These are phyloP conservation scores for Pterocles burchelli DNA, from an alignment of 2,113 vertebrate species.

Conservation along the genomic window DNA sequence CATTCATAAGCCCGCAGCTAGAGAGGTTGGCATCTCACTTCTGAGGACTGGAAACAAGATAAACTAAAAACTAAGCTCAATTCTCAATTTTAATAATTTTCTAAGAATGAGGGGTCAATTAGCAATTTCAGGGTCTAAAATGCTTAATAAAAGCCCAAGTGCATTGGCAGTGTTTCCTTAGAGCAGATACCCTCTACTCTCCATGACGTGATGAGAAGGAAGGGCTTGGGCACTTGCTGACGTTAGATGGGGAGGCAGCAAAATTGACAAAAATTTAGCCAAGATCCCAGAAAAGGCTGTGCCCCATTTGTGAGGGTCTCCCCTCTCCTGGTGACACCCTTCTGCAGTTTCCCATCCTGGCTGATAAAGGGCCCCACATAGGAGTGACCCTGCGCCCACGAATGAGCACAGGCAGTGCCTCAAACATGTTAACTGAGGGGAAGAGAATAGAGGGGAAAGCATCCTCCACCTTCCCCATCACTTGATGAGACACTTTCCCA, in stretches of 20 bases:
- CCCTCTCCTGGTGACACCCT: neutral
- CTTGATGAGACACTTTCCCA: neutral
- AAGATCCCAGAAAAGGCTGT: neutral
- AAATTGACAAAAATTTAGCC: neutral
- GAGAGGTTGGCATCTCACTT: neutral
- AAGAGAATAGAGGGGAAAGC: neutral
- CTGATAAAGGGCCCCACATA: neutral
- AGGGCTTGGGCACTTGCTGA: neutral
- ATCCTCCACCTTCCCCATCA: neutral
- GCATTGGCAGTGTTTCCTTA: neutral
- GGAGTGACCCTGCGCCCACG: neutral
- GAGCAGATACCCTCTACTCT: neutral
- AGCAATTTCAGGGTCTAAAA: neutral
- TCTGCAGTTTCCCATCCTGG: neutral
- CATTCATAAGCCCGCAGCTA: neutral
- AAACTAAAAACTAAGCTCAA: neutral
- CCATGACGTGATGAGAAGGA: neutral
- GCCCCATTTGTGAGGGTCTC: neutral
- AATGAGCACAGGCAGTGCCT: neutral
- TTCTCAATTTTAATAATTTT: neutral
- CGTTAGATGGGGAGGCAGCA: neutral
- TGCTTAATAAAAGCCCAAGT: neutral
- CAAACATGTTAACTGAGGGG: neutral
- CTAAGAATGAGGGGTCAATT: neutral
- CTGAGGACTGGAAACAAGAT: neutral